Evolutionary conservation across 1,140 invertebrate genomes (phyloP).

Genomic region (Steinernema feltiae): DNA sequence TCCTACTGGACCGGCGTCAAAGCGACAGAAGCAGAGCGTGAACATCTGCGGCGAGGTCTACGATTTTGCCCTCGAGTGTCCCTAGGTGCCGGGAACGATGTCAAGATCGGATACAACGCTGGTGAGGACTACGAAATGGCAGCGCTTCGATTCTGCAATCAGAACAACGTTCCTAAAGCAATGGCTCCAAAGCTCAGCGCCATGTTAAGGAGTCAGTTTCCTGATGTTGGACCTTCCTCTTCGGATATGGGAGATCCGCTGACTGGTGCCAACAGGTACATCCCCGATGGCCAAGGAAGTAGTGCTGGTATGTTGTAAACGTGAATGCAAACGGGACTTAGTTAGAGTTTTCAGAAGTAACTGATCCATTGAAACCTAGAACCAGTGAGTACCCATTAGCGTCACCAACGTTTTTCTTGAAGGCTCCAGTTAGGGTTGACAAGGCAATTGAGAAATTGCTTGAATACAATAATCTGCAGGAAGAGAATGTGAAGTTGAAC

Average conservation of each 20-base stretch:
- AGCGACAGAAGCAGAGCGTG: slow-evolving; percentile 32
- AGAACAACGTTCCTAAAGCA: slow-evolving; percentile 66
- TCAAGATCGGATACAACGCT: slow-evolving; percentile 85
- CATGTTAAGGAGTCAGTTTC: slow-evolving; percentile 28
- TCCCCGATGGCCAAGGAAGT: slow-evolving; percentile 59
- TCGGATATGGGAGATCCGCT: slow-evolving; percentile 45
- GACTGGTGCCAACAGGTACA: slow-evolving; percentile 69
- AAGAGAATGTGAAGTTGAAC: slow-evolving; percentile 17
- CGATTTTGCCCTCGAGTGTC: slow-evolving; percentile 92
- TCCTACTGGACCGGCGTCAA: slow-evolving; percentile 6
- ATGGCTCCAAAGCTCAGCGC: slow-evolving; percentile 60
- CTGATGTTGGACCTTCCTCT: not conserved
- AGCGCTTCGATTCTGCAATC: slow-evolving; percentile 67
- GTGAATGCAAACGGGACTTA: not conserved
- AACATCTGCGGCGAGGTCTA: slow-evolving; percentile 65
- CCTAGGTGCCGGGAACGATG: slow-evolving; percentile 75
- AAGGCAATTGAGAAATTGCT: slow-evolving; percentile 46
- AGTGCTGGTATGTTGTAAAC: not conserved
- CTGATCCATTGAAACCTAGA: not conserved
- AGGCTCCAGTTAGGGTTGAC: slow-evolving; percentile 5
- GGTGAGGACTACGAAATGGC: slow-evolving; percentile 67
- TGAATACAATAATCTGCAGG: slow-evolving; percentile 41
- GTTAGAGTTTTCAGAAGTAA: not conserved
- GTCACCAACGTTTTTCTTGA: not conserved
- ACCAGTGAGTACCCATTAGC: not conserved